These are phyloP conservation scores for Anguilla anguilla DNA, from an alignment of 2,797 vertebrate species.

Conservation along the genomic window DNA sequence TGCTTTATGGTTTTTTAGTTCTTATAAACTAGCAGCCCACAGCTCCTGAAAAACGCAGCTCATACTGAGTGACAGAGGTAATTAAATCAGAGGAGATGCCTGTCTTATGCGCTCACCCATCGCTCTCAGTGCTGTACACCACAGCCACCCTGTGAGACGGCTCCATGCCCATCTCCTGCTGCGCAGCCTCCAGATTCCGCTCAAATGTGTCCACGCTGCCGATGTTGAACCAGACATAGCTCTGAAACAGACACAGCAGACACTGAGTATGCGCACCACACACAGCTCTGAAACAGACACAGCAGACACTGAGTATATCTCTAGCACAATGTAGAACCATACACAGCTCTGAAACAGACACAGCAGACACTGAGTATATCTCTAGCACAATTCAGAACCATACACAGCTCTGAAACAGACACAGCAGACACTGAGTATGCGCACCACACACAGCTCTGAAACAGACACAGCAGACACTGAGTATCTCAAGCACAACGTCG, in stretches of 20 bases:
- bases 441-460: too few species aligned
- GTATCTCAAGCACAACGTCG: neutral
- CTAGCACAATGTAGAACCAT: too few species aligned
- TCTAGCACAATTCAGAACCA: too few species aligned
- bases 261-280: neutral
- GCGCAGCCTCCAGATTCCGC: slow-evolving; percentile 67
- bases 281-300: neutral
- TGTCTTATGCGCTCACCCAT: slow-evolving; percentile 59
- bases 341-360: too few species aligned
- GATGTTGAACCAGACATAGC: slow-evolving; percentile 69
- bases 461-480: too few species aligned
- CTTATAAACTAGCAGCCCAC: neutral
- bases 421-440: too few species aligned
- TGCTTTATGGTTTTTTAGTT: neutral
- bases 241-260: slow-evolving; percentile 46
- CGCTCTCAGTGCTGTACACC: slow-evolving; percentile 63
- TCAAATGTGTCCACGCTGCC: slow-evolving; percentile 73
- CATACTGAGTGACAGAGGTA: neutral
- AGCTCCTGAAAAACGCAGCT: neutral
- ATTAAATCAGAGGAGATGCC: neutral
- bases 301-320: too few species aligned
- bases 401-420: slow-evolving; percentile 55
- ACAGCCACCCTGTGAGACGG: slow-evolving; percentile 53
- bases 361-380: too few species aligned
- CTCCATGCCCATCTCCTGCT: slow-evolving; percentile 67